Percentiles rank a stretch among this genome's conserved stretches.
Conservation (phyloP, 2,888 invertebrate genomes). For the Holacanthella duospinosa region DNA sequence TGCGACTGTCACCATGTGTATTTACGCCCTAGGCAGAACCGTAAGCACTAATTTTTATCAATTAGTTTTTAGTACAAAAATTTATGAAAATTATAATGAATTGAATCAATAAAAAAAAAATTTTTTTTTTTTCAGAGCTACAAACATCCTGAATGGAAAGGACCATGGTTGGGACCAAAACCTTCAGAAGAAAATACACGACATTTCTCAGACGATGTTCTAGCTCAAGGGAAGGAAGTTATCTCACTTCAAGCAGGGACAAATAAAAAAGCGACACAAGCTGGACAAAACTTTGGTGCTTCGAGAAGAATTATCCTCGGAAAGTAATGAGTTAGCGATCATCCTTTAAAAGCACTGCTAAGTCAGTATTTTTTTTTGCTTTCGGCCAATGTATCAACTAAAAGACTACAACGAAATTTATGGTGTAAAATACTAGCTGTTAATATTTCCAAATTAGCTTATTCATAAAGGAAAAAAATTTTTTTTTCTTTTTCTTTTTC, state of each 20-base stretch:
- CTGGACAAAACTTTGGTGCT: slow-evolving; percentile 78
- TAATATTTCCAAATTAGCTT: no score
- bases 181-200: slow-evolving; percentile 75
- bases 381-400: no score
- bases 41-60: slow-evolving; percentile 50
- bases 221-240: slow-evolving; percentile 69
- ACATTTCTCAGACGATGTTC: slow-evolving; percentile 68
- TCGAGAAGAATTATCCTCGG: slow-evolving; percentile 64
- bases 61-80: background rate
- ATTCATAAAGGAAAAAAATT: no score
- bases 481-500: no score
- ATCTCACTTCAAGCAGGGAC: slow-evolving; percentile 81
- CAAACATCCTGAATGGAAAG: slow-evolving; percentile 72
- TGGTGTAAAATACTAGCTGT: no score
- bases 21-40: slow-evolving; percentile 78
- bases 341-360: no score
- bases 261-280: slow-evolving; percentile 72
- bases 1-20: slow-evolving; percentile 71
- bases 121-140: slow-evolving; percentile 50
- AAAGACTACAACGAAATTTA: no score
- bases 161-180: slow-evolving; percentile 69
- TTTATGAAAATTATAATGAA: background rate
- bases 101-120: background rate
- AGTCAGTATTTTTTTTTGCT: no score
- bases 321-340: slow-evolving; percentile 30